Conservation (phyloP, 2,797 vertebrate species). For the Linurgus olivaceus region DNA sequence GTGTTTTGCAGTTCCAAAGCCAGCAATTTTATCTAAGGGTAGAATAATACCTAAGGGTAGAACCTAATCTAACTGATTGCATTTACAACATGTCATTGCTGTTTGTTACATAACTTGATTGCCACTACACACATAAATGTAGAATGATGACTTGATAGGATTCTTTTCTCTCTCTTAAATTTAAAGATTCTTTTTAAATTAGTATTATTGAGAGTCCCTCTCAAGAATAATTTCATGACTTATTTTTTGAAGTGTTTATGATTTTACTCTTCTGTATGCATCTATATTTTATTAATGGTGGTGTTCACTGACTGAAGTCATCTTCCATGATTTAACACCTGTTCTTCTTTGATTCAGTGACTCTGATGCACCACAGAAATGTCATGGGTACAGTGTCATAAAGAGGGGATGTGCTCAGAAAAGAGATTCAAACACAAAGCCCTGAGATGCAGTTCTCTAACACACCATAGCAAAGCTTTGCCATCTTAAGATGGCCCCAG, state of each 20-base stretch:
- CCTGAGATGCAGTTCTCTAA: not conserved
- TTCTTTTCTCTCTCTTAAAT: not conserved
- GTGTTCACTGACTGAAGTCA: not conserved
- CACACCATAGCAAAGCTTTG: not conserved
- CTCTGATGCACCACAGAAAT: not conserved
- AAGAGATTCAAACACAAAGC: not conserved
- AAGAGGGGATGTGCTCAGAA: not conserved
- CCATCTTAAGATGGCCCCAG: not conserved
- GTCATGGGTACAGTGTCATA: accelerated
- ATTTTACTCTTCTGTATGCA: not conserved
- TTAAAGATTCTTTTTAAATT: not conserved
- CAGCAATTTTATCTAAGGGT: not conserved
- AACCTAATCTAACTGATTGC: not conserved
- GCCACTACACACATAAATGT: not conserved
- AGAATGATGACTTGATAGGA: not conserved
- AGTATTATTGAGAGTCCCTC: not conserved
- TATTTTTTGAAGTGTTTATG: not conserved
- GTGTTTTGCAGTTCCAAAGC: not conserved
- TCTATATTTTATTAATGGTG: not conserved
- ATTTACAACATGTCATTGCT: not conserved
- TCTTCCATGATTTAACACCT: not conserved
- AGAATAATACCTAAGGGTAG: not conserved
- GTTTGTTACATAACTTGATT: not conserved
- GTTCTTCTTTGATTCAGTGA: not conserved
- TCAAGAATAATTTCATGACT: not conserved